Evolutionary conservation across 2,113 vertebrate species (phyloP).

Genomic region (Epinephelus fuscoguttatus): DNA sequence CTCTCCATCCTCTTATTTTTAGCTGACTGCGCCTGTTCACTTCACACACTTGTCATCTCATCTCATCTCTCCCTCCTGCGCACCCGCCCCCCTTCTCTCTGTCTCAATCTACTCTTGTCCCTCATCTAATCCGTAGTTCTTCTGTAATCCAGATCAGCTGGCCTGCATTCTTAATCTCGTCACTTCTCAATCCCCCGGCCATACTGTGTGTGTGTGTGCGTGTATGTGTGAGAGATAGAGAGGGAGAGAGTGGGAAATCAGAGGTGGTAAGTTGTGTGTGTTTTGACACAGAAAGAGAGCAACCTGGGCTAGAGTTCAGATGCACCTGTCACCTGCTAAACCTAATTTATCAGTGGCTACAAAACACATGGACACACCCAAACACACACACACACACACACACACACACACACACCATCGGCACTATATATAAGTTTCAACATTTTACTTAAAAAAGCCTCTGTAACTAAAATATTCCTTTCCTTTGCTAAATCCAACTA

Average conservation of each 20-base stretch:
- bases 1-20: slow-evolving; percentile 69
- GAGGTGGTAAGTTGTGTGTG: slow-evolving; percentile 45
- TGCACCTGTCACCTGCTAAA: slow-evolving; percentile 68
- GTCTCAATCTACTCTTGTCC: slow-evolving; percentile 67
- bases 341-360: slow-evolving; percentile 52
- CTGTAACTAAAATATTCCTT: background rate
- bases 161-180: slow-evolving; percentile 82
- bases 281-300: slow-evolving; percentile 58
- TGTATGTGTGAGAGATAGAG: slow-evolving; percentile 9
- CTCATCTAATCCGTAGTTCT: slow-evolving; percentile 78
- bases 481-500: background rate
- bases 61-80: slow-evolving; percentile 21
- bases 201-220: slow-evolving; percentile 46
- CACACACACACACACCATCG: background rate
- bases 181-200: slow-evolving; percentile 77
- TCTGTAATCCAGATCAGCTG: slow-evolving; percentile 83
- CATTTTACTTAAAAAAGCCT: background rate
- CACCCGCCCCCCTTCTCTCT: slow-evolving; percentile 17
- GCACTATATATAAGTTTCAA: background rate
- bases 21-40: slow-evolving; percentile 56
- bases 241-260: slow-evolving; percentile 38
- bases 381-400: background rate
- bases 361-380: background rate
- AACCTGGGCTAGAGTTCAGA: slow-evolving; percentile 32
- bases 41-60: slow-evolving; percentile 64